Base-by-base conservation (phyloP, 2,888 invertebrate genomes). In the Mesorhabditis spiculigera region DNA sequence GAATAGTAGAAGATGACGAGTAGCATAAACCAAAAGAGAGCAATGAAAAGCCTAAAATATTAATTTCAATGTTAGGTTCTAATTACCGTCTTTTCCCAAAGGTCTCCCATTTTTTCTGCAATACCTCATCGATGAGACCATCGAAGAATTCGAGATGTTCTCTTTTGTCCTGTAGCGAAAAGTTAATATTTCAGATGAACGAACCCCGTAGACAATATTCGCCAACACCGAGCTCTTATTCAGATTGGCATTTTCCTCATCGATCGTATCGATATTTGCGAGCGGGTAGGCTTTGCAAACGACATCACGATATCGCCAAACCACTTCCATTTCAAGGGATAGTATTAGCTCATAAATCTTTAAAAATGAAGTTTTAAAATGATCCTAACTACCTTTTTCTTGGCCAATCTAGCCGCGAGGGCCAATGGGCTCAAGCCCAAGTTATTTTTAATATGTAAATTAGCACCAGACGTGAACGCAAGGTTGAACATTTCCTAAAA, bases 51-150 rank as follows among this genome's bases (percentile, higher is more conserved):
- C 44, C 77, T 77, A 68, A 69, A 75, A 69, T 67, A 13, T 45
- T 13, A 8, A 66, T 45, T 5, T 66, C 5, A 50, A 66, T 44
- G 5, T 44, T 42, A 4, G 5, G 13, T 63, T 5, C 10, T 42
- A 13, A 45, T 43, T 44, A 75, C 73, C 75, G 74, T 67, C 71
- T 73, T 87, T 93, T 94, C 3, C 94, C 94, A 87, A 95, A 97
- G 0, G 95, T 93, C 84, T 95, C 93, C 97, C 97, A 97, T 89
- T 97, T 97, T 4, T 95, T 94, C 86, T 94, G 92, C 28, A 97
- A 88, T n/a, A 97, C 90, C 87, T 96, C 95, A 41, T 95, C 93
- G 64, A 97, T 88, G 80, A 95, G 91, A 0, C 96, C 96, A 86
- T 96, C 95, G 88, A 97, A 90, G 71, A 97, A 89, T 82, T 95